Evolutionary conservation across 1,140 invertebrate genomes (phyloP).

Genomic region (Odontomachus brunneus): DNA sequence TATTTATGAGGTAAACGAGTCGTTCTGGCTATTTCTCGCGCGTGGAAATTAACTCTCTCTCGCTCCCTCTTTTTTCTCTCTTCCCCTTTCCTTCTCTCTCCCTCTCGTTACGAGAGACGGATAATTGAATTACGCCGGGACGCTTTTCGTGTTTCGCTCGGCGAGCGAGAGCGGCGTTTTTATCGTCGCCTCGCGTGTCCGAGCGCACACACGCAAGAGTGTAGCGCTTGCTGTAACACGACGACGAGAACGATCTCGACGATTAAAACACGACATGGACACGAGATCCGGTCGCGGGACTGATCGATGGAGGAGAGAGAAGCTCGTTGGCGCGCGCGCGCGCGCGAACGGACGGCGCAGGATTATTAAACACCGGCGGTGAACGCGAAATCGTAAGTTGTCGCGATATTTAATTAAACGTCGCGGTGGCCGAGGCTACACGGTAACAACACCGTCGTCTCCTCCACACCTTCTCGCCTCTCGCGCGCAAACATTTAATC

Average conservation of each 20-base stretch:
- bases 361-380: not conserved
- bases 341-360: not conserved
- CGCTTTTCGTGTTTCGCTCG: not conserved
- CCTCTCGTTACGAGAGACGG: not conserved
- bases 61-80: not conserved
- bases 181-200: no score
- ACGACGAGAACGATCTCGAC: no score
- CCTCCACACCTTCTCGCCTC: not conserved
- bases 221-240: not conserved
- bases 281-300: no score
- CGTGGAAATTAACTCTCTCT: not conserved
- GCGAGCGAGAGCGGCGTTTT: not conserved
- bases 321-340: no score
- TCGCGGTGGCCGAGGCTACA: not conserved
- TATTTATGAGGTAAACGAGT: constrained; percentile 34
- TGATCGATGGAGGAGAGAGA: no score
- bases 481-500: constrained; percentile 55
- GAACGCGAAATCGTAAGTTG: not conserved
- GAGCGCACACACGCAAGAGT: not conserved
- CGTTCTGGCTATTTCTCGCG: not conserved
- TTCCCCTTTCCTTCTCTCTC: no score
- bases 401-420: constrained; percentile 23
- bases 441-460: not conserved
- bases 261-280: no score
- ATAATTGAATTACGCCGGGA: constrained; percentile 27